Percentiles rank a stretch among this genome's conserved stretches.
phyloP scores from a whole-genome alignment of 2,888 invertebrate genomes.

The Empis livida region DNA sequence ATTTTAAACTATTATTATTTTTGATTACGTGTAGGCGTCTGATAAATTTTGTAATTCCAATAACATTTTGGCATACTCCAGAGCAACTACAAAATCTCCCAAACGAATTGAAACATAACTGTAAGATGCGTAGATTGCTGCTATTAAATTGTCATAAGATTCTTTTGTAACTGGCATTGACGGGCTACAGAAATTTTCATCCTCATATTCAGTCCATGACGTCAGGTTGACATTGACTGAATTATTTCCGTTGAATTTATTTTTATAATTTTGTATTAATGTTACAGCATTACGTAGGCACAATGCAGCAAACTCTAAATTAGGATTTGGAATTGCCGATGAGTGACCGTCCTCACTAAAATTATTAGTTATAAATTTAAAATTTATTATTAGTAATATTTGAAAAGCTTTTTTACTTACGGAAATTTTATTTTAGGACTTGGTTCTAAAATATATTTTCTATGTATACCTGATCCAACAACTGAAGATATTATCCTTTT shows the following conservation, averaged over 20 bases:
- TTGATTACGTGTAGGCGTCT: slow-evolving; percentile 50
- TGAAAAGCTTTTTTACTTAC: too few relatives aligned
- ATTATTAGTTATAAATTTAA: slow-evolving; percentile 8
- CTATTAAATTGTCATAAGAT: slow-evolving; percentile 46
- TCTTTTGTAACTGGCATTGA: slow-evolving; percentile 49
- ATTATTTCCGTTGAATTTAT: neutral
- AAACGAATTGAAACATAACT: slow-evolving; percentile 76
- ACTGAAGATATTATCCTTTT: slow-evolving; percentile 18
- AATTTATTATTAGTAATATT: neutral
- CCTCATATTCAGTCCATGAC: slow-evolving; percentile 36
- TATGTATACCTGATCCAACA: slow-evolving; percentile 18
- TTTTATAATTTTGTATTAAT: slow-evolving; percentile 37
- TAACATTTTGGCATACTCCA: slow-evolving; percentile 63
- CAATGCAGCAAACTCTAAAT: slow-evolving; percentile 77
- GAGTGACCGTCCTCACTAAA: slow-evolving; percentile 51
- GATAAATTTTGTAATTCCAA: slow-evolving; percentile 58
- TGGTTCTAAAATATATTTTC: slow-evolving; percentile 19
- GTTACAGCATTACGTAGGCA: slow-evolving; percentile 76
- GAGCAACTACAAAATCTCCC: slow-evolving; percentile 67
- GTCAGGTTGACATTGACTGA: slow-evolving; percentile 3
- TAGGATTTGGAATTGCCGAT: slow-evolving; percentile 75
- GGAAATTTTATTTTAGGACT: slow-evolving; percentile 15
- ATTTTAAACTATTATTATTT: neutral
- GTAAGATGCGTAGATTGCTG: slow-evolving; percentile 60
- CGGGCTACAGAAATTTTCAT: slow-evolving; percentile 38